These are phyloP conservation scores for Phenganax stokvisi DNA, from an alignment of 92 coral and sea anemone species.

Conservation along the genomic window DNA sequence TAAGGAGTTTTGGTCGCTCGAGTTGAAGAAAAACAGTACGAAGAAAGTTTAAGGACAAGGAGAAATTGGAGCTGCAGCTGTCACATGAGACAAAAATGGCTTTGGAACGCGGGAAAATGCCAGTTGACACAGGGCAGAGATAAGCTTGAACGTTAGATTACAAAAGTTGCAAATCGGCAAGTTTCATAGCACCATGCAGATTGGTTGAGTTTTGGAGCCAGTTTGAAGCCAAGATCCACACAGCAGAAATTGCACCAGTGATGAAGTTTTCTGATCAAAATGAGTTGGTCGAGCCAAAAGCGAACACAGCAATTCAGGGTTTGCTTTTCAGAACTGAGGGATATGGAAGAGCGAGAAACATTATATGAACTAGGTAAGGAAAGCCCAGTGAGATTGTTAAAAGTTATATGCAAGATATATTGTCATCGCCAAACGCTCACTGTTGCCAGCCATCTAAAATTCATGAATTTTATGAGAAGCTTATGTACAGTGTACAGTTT, in stretches of 20 bases:
- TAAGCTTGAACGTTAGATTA: not conserved
- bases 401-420: not conserved
- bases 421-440: not conserved
- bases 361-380: not conserved
- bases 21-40: conserved; percentile 15
- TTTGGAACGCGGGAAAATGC: not conserved
- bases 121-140: not conserved
- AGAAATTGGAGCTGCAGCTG: conserved; percentile 21
- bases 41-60: conserved; percentile 19
- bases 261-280: conserved; percentile 19
- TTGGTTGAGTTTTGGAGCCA: conserved; percentile 32
- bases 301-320: conserved; percentile 26
- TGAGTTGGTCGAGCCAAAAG: conserved; percentile 17
- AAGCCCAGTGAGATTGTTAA: conserved; percentile 6
- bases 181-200: conserved; percentile 13
- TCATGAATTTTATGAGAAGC: no score
- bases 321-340: conserved; percentile 45
- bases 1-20: not conserved
- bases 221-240: conserved; percentile 30
- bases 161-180: conserved; percentile 8
- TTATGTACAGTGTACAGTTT: not conserved
- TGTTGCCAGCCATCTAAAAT: no score
- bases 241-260: conserved; percentile 24
- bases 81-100: conserved; percentile 24
- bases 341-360: conserved; percentile 10